Base-by-base conservation (phyloP, 2,888 invertebrate genomes). In the Ecdyonurus torrentis region DNA sequence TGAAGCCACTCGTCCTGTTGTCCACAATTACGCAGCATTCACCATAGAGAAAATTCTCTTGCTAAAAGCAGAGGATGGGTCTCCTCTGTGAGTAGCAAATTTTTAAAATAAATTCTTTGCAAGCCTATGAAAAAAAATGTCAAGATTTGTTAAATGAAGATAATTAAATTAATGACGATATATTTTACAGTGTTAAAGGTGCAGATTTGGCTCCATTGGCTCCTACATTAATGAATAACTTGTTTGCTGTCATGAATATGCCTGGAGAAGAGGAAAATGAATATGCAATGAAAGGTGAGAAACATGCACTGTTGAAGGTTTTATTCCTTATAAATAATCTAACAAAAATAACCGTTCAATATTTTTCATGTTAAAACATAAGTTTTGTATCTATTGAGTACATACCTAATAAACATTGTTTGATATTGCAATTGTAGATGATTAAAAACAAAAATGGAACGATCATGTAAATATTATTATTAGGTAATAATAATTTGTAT, bases 231-330 rank as follows among this genome's bases (percentile, higher is more conserved):
- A 78, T 98, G 15, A 78, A 79, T 3, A 86, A 86, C 63, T 78
- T 98, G 25, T 91, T 97, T 74, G 77, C 77, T 1, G 83, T 87
- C 20, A 78, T 98, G 62, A 83, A 84, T 5, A 77, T 81, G 66
- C 81, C 83, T 1, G 85, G 86, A 2, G 89, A 91, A 0, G 83
- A 86, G 67, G 96, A 98, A 77, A 98, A 98, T 74, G 97, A 98
- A 75, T 98, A 99, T 72, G 84, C 92, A 5, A 99, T 99, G 95
- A 97, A 95, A 81, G 87, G 88, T 84, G 72, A 68, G 67, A n/a
- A n/a, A n/a, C n/a, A n/a, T n/a, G n/a, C n/a, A n/a, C n/a, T n/a
- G n/a, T n/a, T n/a, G n/a, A n/a, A n/a, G n/a, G n/a, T n/a, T n/a
- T n/a, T n/a, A n/a, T n/a, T n/a, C n/a, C n/a, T n/a, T n/a, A n/a